Evolutionary conservation across 2,113 vertebrate genomes (phyloP), one percentile per base, ranked within the genome.

Genomic region (Hystrix brachyura): DNA sequence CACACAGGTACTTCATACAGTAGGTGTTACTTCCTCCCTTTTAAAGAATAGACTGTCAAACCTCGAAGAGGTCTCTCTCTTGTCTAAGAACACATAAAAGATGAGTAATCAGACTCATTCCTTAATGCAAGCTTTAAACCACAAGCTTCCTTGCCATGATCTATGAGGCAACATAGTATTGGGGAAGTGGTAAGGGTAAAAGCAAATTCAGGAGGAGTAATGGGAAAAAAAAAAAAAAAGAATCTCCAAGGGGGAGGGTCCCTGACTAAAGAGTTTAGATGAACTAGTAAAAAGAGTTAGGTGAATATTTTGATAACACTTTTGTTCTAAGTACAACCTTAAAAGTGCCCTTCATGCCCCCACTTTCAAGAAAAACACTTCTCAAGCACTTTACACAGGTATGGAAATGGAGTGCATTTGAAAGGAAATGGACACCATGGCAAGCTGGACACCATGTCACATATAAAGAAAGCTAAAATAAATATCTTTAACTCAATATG

Each of bases 31-130:
- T 84, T 78, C 60, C 9, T 76, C 38, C 71, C 60, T 86, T 96
- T 96, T 94, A 88, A 96, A 96, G 46, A 92, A 69, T 11, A 92
- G 14, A 95, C 91, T 59, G n/a, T 29, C 71, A 85, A 64, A 62
- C 90, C 38, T 90, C 38, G 94, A 43, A 65, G 21, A 86, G 27
- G 4, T 51, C 5, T 29, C 60, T 83, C 11, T 6, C 10, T 92
- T 62, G n/a, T 64, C 11, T 59, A 85, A 57, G n/a, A 11, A 55
- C 10, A 32, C 34, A 11, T 19, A 80, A 90, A 92, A 46, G 18
- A 76, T 14, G 51, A 25, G 12, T 19, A 60, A 18, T 6, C 64
- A 90, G 46, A 81, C 32, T 60, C 46, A 59, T 5, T 34, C 34
- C 18, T 72, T 60, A 51, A 38, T 5, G 21, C 29, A 64, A 46